phyloP scores from a whole-genome alignment of 2,888 invertebrate genomes.

The Furcula furcula region DNA sequence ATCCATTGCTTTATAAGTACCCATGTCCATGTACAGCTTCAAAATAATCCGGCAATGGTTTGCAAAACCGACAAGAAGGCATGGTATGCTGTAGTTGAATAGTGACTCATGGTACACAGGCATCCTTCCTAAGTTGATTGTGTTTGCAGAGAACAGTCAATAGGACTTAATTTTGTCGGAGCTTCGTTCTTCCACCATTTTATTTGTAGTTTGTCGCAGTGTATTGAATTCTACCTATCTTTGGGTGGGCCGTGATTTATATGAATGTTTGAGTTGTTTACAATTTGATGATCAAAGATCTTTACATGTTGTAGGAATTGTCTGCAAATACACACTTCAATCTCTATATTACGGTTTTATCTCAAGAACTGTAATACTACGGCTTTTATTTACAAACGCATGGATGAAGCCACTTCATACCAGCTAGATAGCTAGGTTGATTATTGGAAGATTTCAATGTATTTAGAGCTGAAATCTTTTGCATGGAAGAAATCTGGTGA shows the following conservation, averaged over 20 bases:
- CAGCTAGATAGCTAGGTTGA: too few species aligned
- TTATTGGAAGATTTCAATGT: too few species aligned
- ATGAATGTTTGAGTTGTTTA: too few species aligned
- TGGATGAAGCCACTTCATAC: too few species aligned
- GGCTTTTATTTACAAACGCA: too few species aligned
- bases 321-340: too few species aligned
- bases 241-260: conserved; percentile 5
- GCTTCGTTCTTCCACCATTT: conserved; percentile 37
- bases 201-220: conserved; percentile 40
- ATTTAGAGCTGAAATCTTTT: too few species aligned
- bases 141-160: conserved; percentile 54
- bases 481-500: too few species aligned
- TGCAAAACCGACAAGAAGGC: background rate
- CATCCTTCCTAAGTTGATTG: conserved; percentile 51
- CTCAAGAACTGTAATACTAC: too few species aligned
- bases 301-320: too few species aligned
- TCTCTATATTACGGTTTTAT: too few species aligned
- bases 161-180: conserved; percentile 58
- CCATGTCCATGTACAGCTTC: fast-evolving
- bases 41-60: conserved; percentile 8
- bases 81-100: background rate
- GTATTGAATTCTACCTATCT: conserved; percentile 26
- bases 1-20: conserved; percentile 10
- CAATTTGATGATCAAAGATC: too few species aligned
- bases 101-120: conserved; percentile 16